Evolutionary conservation across 2,888 invertebrate genomes (phyloP), one percentile per base, ranked within the genome.

Genomic region (Marasmarcha lunaedactyla): DNA sequence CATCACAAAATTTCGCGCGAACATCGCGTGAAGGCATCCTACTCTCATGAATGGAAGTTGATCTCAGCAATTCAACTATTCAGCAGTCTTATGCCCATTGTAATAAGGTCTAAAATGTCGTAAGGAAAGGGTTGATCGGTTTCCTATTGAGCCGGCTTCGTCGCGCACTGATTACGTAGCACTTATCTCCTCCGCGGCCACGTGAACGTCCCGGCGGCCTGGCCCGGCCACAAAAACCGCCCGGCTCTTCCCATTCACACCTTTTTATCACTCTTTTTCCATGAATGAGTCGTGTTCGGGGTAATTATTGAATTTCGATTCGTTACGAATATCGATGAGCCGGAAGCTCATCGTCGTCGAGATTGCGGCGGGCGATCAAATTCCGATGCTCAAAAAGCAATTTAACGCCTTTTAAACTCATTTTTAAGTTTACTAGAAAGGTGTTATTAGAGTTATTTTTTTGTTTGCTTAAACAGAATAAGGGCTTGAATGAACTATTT

Each of bases 251-350:
- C 65, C 81, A 81, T 83, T 83, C 83, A 83, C 78, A 79, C 81
- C 72, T 83, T 83, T 83, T 83, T 83, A 65, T 59, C 30, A 54
- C 54, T 20, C 20, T 69, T 81, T 78, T 78, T 73, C 72, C 68
- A 65, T 79, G 77, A 81, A 79, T 79, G 81, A 81, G 77, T 83
- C 81, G 79, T 83, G 79, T 81, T 74, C 70, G 71, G 69, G 76
- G 77, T 83, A 81, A 83, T 83, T 79, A 83, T 81, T 79, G 71
- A 83, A 79, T 79, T 79, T 81, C 73, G 72, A 83, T 83, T 83
- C 81, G 83, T 70, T 73, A 77, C 83, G 83, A 83, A 78, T 76
- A 83, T 83, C 77, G 81, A 78, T 74, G 74, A 69, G 74, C 76
- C 78, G 83, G 81, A 81, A 79, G 79, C 77, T 68, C 49, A 64